Evolutionary conservation across 2,797 vertebrate genomes (phyloP).

Genomic region (Heliangelus exortis): DNA sequence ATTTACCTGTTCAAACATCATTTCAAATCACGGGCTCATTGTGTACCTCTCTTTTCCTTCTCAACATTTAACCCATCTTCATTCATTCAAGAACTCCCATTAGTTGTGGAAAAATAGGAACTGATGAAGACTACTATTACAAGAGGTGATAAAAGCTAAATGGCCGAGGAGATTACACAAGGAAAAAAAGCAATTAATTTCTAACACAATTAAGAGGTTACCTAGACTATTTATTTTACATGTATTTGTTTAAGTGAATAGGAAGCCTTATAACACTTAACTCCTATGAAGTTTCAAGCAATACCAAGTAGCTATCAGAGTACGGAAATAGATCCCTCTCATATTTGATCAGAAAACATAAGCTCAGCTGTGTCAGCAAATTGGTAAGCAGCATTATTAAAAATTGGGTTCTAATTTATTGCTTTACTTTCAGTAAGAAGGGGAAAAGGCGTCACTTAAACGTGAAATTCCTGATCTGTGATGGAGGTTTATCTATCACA

Average conservation of each 20-base stretch:
- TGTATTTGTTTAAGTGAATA: constrained; percentile 18
- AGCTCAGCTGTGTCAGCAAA: constrained; percentile 12
- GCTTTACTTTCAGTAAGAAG: neutral
- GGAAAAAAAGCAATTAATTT: neutral
- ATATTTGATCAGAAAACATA: constrained; percentile 4
- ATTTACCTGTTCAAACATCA: neutral
- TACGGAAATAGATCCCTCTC: constrained; percentile 13
- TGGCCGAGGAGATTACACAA: neutral
- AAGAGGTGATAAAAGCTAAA: neutral
- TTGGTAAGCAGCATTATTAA: neutral
- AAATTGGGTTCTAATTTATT: neutral
- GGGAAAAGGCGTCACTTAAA: neutral
- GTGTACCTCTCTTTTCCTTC: neutral
- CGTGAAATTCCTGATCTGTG: neutral
- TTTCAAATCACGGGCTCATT: neutral
- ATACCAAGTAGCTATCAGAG: neutral
- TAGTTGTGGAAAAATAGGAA: constrained; percentile 22
- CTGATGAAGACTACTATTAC: constrained; percentile 16
- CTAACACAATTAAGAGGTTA: constrained; percentile 49
- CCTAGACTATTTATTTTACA: constrained; percentile 57
- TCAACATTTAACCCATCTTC: neutral
- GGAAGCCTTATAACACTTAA: constrained; percentile 22
- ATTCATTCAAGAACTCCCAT: neutral
- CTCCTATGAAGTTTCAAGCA: neutral
- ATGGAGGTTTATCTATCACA: neutral